phyloP scores from a whole-genome alignment of 2,113 vertebrate species.

The Rhizomys pruinosus region DNA sequence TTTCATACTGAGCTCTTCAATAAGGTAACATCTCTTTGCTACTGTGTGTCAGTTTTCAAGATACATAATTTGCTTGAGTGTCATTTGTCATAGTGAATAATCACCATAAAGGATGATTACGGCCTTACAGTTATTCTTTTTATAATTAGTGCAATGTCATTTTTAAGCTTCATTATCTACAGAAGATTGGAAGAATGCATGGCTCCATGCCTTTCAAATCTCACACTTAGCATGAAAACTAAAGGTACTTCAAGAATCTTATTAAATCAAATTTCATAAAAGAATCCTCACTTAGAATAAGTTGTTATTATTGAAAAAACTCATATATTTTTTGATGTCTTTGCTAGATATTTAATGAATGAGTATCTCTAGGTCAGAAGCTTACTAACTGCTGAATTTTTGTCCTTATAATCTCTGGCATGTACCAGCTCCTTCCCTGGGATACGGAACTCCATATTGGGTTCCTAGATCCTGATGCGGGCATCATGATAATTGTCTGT shows the following conservation, averaged over 20 bases:
- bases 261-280: conserved; percentile 66
- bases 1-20: conserved; percentile 25
- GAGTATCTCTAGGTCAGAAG: not conserved
- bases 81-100: conserved; percentile 64
- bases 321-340: conserved; percentile 37
- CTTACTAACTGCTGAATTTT: conserved; percentile 34
- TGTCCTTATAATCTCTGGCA: not conserved
- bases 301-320: not conserved
- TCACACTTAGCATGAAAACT: conserved; percentile 66
- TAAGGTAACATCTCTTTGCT: conserved; percentile 25
- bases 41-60: conserved; percentile 50
- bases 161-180: conserved; percentile 66
- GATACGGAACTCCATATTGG: not conserved
- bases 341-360: no score
- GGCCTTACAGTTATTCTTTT: conserved; percentile 60
- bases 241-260: conserved; percentile 75
- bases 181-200: conserved; percentile 33
- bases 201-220: conserved; percentile 63
- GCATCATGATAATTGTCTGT: not conserved
- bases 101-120: conserved; percentile 27
- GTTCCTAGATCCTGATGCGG: not conserved
- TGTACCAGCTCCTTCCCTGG: not conserved
- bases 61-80: conserved; percentile 58
- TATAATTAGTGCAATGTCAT: conserved; percentile 73
- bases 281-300: conserved; percentile 21